Evolutionary conservation across 2,888 invertebrate genomes (phyloP), one percentile per base, ranked within the genome.

Genomic region (Eupithecia exiguata): DNA sequence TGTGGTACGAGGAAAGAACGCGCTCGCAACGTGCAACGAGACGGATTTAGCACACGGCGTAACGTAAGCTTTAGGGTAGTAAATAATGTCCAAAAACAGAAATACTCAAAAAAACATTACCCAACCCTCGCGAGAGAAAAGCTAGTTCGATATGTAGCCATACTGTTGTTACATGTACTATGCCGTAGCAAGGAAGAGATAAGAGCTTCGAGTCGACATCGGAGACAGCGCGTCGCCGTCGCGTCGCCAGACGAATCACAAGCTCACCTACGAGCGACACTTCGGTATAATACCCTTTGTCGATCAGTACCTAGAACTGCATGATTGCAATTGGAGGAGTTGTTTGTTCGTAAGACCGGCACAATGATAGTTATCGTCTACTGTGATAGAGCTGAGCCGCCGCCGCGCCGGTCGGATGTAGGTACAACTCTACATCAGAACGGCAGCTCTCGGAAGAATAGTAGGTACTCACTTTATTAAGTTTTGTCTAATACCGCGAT

Each of bases 161-260:
- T 61, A 61, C 61, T 61, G 30, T 61, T 14, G 30, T 30, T 61
- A 61, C 16, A n/a, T 61, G 30, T 61, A 61, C 61, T 61, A 14
- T 38, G 36, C 5, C 79, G 71, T 16, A 78, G 79, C 75, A 80
- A 79, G 80, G 78, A 80, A 81, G 78, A 81, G 87, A 86, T 85
- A 86, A 84, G 81, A 76, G 46, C 25, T 61, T n/a, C 72, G 77
- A 35, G 63, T n/a, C 71, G 77, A 75, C 81, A 84, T 76, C 76
- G 83, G 89, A 91, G 92, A 91, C 92, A 76, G 92, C 76, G 68
- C 68, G 72, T 70, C 75, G 75, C 71, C 74, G 35, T 40, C 75
- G 68, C 68, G 72, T 70, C 75, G 75, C 71, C 74, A 40, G 40
- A 74, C 68, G 70, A 74, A 72, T 71, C 61, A 58, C 66, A 53